Evolutionary conservation across 2,113 vertebrate genomes (phyloP).

Genomic region (Machaerirhynchus nigripectus): DNA sequence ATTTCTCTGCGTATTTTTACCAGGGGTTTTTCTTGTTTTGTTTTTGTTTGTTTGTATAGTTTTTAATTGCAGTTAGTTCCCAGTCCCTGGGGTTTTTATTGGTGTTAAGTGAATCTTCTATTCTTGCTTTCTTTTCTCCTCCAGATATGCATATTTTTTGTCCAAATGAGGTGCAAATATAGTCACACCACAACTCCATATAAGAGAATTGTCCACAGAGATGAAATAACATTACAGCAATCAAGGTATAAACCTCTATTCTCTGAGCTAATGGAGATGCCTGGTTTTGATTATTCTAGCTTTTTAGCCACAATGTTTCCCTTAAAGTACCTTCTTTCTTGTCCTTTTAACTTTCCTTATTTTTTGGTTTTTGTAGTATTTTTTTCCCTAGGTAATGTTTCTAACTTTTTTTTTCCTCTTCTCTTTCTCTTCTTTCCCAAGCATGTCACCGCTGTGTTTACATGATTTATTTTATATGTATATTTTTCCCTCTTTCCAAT

Average conservation of each 20-base stretch:
- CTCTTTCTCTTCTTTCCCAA: neutral
- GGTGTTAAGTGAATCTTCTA: neutral
- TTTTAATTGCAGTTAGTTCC: neutral
- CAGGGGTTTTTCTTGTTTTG: neutral
- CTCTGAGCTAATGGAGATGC: neutral
- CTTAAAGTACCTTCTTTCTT: neutral
- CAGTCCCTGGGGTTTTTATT: accelerated
- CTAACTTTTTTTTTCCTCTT: neutral
- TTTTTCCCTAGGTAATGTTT: neutral
- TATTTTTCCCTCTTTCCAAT: neutral
- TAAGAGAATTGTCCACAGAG: neutral
- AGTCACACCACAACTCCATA: neutral
- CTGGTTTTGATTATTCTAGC: neutral
- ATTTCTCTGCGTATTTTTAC: neutral
- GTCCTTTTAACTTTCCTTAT: neutral
- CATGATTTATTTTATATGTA: neutral
- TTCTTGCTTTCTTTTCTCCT: neutral
- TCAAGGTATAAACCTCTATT: neutral
- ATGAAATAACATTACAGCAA: neutral
- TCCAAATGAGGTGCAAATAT: neutral
- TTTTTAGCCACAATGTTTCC: neutral
- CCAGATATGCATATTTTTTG: neutral
- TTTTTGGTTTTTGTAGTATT: neutral
- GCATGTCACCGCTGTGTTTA: neutral
- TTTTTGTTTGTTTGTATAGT: neutral